These are phyloP conservation scores for Drosophila meridiana DNA, from an alignment of 2,888 invertebrate species.

Conservation along the genomic window DNA sequence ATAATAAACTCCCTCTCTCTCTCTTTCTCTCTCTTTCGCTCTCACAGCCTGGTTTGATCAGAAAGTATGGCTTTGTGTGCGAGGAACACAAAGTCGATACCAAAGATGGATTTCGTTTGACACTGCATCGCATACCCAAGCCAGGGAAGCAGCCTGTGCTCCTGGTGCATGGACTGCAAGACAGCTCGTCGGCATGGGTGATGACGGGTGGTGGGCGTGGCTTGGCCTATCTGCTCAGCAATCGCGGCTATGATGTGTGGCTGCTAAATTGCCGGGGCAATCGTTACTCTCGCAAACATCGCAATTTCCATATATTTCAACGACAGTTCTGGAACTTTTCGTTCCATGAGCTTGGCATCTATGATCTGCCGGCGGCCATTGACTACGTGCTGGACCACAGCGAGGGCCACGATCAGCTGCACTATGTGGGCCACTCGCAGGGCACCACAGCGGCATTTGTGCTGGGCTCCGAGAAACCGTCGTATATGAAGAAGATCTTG, in stretches of 20 bases:
- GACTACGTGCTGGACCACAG: conserved; percentile 87
- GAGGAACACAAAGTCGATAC: conserved; percentile 89
- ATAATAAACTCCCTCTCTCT: neutral
- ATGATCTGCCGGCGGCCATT: conserved; percentile 89
- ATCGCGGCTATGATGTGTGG: conserved; percentile 87
- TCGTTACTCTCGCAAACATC: conserved; percentile 86
- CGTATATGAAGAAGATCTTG: conserved; percentile 86
- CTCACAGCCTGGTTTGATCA: conserved; percentile 66
- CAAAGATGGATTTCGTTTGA: conserved; percentile 90
- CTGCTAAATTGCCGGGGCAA: conserved; percentile 89
- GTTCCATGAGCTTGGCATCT: conserved; percentile 89
- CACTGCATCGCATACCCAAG: conserved; percentile 89
- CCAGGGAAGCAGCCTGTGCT: conserved; percentile 86
- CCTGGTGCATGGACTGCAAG: conserved; percentile 90
- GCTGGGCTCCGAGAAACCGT: conserved; percentile 84
- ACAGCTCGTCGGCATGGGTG: conserved; percentile 90
- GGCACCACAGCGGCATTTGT: conserved; percentile 86
- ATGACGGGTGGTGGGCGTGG: conserved; percentile 88
- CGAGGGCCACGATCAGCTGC: conserved; percentile 84
- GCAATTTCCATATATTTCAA: conserved; percentile 85
- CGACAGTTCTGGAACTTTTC: conserved; percentile 87
- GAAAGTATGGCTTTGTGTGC: conserved; percentile 87
- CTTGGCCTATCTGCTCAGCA: conserved; percentile 87
- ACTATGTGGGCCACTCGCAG: conserved; percentile 89
- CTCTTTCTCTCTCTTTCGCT: neutral